These are phyloP conservation scores for Aegypius monachus DNA, from an alignment of 2,113 vertebrate species.

Conservation along the genomic window DNA sequence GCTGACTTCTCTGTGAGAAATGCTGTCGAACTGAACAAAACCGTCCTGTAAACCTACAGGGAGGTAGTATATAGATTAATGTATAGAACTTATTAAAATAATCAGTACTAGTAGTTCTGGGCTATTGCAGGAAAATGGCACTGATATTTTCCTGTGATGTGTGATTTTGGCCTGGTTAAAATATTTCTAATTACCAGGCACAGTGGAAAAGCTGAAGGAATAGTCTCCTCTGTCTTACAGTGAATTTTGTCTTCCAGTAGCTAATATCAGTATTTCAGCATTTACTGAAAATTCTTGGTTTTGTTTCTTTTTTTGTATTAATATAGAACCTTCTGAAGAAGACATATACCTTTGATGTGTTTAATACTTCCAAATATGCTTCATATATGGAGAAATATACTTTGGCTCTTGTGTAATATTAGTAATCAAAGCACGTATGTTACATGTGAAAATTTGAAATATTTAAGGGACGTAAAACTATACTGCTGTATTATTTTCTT, in stretches of 20 bases:
- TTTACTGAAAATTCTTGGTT: not conserved
- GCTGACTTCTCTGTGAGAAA: not conserved
- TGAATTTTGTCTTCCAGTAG: not conserved
- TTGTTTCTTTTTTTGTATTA: not conserved
- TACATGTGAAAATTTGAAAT: not conserved
- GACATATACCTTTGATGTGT: rapidly evolving
- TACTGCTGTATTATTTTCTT: not conserved
- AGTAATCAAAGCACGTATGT: not conserved
- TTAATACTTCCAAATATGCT: not conserved
- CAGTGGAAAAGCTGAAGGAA: not conserved
- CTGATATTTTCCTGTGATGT: not conserved
- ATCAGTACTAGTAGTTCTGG: not conserved
- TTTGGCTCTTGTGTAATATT: not conserved
- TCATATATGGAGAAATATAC: not conserved
- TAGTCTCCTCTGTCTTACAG: not conserved
- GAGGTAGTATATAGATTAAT: not conserved
- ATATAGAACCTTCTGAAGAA: not conserved
- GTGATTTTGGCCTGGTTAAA: not conserved
- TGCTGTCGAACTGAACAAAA: not conserved
- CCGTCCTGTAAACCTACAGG: not conserved
- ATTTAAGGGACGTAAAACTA: not conserved
- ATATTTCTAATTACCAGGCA: not conserved
- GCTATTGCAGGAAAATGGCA: not conserved
- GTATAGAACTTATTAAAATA: not conserved
- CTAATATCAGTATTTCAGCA: not conserved